Base-by-base conservation (phyloP, 1,140 invertebrate species). In the Hycleus cichorii region DNA sequence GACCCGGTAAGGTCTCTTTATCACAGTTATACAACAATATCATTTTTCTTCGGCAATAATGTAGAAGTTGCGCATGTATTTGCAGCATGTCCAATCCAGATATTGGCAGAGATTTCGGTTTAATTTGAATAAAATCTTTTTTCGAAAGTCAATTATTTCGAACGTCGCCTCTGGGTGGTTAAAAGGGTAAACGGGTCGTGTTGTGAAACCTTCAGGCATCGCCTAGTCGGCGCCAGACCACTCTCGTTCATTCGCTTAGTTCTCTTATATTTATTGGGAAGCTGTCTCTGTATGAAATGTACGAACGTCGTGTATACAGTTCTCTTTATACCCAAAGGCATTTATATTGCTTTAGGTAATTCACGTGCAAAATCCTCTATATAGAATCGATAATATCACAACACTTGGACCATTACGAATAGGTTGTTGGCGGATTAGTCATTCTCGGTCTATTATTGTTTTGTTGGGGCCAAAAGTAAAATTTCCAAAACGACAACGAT, bases 161-260 rank as follows among this genome's bases (percentile, higher is more conserved):
- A 53, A 53, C 39, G 51, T 53, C 51, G 51, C 51, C 51, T 53
- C 39, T 46, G 42, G 47, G 48, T 39, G 54, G 32, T 32, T 32
- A 32, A 32, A 32, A 32, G 32, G 32, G 32, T 7, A 32, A 32
- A 32, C 32, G 32, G 54, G 54, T 57, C 54, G 32, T 32, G 7
- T 32, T 32, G 54, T 12, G 40, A 40, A 46, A 40, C 54, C 54
- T 49, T 46, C 46, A 46, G 54, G 54, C 48, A 46, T 56, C 45
- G 54, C 47, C 54, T 39, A 46, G n/a, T 32, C 47, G 54, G 54
- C 54, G 54, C 54, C 54, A 56, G 54, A 57, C 54, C 54, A 46
- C 45, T 56, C 53, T 12, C 54, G 32, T 7, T 32, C 32, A 7
- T 7, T 32, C 32, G 32, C 32, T 32, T 7, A 32, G 32, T 32